These are phyloP conservation scores for Stramonita haemastoma DNA, from an alignment of 2,888 invertebrate species.

Conservation along the genomic window DNA sequence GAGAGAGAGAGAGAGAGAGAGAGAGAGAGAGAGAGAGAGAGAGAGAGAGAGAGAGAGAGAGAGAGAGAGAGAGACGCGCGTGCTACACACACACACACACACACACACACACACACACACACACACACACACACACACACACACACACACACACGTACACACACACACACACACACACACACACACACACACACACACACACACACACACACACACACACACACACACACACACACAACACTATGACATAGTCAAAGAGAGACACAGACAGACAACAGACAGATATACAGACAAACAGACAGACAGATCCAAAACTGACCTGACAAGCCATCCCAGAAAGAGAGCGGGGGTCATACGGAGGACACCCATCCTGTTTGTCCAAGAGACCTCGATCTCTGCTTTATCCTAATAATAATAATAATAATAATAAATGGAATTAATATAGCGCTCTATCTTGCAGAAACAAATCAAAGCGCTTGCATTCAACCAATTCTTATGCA, in stretches of 20 bases:
- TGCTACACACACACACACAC: neutral
- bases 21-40: too few relatives aligned
- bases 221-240: neutral
- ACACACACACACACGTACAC: neutral
- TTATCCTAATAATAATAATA: too few relatives aligned
- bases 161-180: neutral
- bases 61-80: neutral
- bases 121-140: neutral
- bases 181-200: neutral
- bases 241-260: neutral
- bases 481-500: too few relatives aligned
- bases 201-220: neutral
- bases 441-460: too few relatives aligned
- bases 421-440: too few relatives aligned
- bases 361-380: too few relatives aligned
- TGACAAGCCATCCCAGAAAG: too few relatives aligned
- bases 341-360: too few relatives aligned
- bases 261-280: neutral
- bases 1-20: too few relatives aligned
- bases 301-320: neutral
- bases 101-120: neutral
- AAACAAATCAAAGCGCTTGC: too few relatives aligned
- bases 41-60: too few relatives aligned
- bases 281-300: neutral
- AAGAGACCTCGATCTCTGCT: too few relatives aligned